Conservation (phyloP, 2,888 invertebrate species). For the Conops quadrifasciatus region DNA sequence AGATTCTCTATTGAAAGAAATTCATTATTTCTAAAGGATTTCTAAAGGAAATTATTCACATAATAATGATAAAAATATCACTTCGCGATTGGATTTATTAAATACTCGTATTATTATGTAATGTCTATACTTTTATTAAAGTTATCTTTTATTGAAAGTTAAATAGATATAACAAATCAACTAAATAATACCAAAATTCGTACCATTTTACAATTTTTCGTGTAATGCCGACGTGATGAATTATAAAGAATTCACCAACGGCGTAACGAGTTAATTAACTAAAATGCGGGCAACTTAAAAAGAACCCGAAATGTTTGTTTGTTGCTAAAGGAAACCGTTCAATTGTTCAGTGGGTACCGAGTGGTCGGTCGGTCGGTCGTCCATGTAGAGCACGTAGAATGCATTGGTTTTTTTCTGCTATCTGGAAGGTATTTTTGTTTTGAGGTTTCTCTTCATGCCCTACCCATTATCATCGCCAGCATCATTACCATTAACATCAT, state of each 20-base stretch:
- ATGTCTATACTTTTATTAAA: too few species aligned
- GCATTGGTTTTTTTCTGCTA: slow-evolving; percentile 12
- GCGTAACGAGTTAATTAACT: slow-evolving; percentile 64
- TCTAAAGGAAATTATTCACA: too few species aligned
- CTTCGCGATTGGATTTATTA: too few species aligned
- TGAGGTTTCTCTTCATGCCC: not conserved
- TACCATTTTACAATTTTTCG: slow-evolving; percentile 12
- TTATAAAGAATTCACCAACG: slow-evolving; percentile 24
- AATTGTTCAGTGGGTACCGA: too few species aligned
- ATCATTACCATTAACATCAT: not conserved
- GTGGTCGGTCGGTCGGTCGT: too few species aligned
- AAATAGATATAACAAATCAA: slow-evolving; percentile 59
- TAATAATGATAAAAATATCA: too few species aligned
- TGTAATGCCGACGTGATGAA: slow-evolving; percentile 14
- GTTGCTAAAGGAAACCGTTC: too few species aligned
- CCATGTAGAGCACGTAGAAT: not conserved
- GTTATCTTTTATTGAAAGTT: too few species aligned
- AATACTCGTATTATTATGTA: slow-evolving; percentile 21
- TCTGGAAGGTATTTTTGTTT: not conserved
- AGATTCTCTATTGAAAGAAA: too few species aligned
- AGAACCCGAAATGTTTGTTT: too few species aligned
- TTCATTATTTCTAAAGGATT: too few species aligned
- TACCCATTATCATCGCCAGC: not conserved
- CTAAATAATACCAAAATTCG: slow-evolving; percentile 49
- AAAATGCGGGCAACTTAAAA: slow-evolving; percentile 62